phyloP scores from a whole-genome alignment of 1,140 invertebrate genomes.

The Euborellia annulipes region DNA sequence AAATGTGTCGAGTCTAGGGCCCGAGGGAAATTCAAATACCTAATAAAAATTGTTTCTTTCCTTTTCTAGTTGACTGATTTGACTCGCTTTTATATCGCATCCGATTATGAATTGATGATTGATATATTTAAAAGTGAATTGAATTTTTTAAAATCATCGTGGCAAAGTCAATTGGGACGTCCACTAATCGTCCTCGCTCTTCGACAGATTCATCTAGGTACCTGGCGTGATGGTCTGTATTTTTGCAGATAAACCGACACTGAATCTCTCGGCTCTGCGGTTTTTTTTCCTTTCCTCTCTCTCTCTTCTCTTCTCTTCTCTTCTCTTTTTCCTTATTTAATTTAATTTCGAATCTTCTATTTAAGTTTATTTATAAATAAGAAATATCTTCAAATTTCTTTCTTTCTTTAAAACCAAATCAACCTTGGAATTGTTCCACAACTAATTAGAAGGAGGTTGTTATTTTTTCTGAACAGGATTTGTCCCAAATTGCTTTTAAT shows the following conservation, averaged over 20 bases:
- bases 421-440: too few relatives aligned
- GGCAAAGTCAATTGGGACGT: constrained; percentile 85
- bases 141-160: constrained; percentile 89
- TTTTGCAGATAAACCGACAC: not conserved
- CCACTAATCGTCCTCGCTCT: constrained; percentile 79
- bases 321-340: not conserved
- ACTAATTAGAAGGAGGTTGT: too few relatives aligned
- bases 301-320: not conserved
- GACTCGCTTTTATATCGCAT: constrained; percentile 90
- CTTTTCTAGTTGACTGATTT: constrained; percentile 80
- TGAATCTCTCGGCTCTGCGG: not conserved
- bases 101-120: constrained; percentile 90
- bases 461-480: too few relatives aligned
- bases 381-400: too few relatives aligned
- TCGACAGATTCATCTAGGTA: constrained; percentile 86
- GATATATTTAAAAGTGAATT: constrained; percentile 93
- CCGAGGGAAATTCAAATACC: too few relatives aligned
- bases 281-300: too few relatives aligned
- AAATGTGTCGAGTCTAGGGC: too few relatives aligned
- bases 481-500: too few relatives aligned
- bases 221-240: constrained; percentile 15
- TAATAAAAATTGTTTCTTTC: constrained; percentile 18
- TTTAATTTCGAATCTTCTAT: constrained; percentile 5
- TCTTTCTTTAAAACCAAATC: too few relatives aligned
- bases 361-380: too few relatives aligned